Conservation (phyloP, 53 echinoderm and acorn worm genomes). For the Pentamera pediparva region DNA sequence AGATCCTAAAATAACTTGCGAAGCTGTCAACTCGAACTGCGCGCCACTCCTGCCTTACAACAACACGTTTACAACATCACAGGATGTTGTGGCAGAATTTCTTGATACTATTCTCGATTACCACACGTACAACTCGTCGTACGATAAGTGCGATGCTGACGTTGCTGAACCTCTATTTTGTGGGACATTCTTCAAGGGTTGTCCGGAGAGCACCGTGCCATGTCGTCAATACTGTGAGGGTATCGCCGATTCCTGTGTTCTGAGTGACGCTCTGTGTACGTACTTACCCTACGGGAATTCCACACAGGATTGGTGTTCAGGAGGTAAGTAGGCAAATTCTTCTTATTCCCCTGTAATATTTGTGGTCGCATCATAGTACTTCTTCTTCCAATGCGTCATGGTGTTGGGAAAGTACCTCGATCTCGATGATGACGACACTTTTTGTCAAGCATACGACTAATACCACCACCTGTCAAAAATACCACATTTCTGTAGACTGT, state of each 20-base stretch:
- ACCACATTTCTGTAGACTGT: too few relatives aligned
- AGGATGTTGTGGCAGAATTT: neutral
- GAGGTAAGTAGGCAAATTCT: neutral
- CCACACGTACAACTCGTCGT: too few relatives aligned
- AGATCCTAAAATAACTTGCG: neutral
- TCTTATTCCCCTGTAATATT: too few relatives aligned
- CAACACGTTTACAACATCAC: neutral
- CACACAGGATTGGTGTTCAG: neutral
- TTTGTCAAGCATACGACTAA: too few relatives aligned
- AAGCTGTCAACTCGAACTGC: neutral
- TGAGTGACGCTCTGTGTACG: neutral
- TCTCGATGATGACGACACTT: too few relatives aligned
- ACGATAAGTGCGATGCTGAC: neutral
- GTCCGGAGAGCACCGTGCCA: neutral
- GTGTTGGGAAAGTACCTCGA: too few relatives aligned
- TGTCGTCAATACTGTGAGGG: slow-evolving; percentile 1
- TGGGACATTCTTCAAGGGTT: neutral
- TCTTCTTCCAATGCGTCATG: too few relatives aligned
- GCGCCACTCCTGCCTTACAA: neutral
- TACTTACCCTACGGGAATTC: neutral
- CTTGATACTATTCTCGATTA: neutral
- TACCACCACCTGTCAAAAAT: too few relatives aligned
- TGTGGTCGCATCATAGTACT: too few relatives aligned
- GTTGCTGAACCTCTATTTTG: neutral
- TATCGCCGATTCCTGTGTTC: neutral